phyloP scores from a whole-genome alignment of 2,797 vertebrate genomes.

The Botia kubotai region DNA sequence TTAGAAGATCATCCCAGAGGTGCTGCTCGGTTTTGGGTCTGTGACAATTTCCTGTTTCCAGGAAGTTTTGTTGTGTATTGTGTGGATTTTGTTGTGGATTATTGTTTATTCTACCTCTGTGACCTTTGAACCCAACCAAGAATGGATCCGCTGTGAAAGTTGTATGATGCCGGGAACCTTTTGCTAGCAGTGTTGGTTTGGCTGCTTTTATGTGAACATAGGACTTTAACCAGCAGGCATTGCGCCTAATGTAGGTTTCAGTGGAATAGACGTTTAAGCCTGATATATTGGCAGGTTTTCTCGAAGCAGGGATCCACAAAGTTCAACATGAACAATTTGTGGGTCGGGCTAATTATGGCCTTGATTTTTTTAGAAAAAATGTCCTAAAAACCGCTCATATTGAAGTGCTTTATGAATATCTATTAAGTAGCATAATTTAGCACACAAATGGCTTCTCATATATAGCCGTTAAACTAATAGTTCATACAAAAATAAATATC shows the following conservation, averaged over 20 bases:
- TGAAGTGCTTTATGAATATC: background rate
- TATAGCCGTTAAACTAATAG: background rate
- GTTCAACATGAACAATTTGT: background rate
- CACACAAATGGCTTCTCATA: background rate
- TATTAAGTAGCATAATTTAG: background rate
- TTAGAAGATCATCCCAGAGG: constrained; percentile 12
- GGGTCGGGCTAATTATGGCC: background rate
- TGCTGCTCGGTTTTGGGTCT: constrained; percentile 24
- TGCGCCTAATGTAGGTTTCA: background rate
- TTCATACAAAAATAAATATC: background rate
- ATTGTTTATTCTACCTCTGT: constrained; percentile 10
- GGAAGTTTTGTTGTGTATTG: constrained; percentile 3
- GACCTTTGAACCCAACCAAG: constrained; percentile 15
- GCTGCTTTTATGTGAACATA: background rate
- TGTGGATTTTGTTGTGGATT: constrained; percentile 4
- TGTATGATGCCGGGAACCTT: background rate
- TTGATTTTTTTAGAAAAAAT: background rate
- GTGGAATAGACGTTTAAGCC: background rate
- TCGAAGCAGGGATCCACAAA: background rate
- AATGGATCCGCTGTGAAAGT: background rate
- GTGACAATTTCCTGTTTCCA: constrained; percentile 10
- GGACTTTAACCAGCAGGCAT: constrained; percentile 16
- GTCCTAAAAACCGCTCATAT: background rate
- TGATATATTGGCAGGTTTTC: background rate
- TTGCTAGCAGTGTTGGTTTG: background rate